phyloP scores from a whole-genome alignment of 1,140 invertebrate genomes.

The Teleopsis dalmanni region DNA sequence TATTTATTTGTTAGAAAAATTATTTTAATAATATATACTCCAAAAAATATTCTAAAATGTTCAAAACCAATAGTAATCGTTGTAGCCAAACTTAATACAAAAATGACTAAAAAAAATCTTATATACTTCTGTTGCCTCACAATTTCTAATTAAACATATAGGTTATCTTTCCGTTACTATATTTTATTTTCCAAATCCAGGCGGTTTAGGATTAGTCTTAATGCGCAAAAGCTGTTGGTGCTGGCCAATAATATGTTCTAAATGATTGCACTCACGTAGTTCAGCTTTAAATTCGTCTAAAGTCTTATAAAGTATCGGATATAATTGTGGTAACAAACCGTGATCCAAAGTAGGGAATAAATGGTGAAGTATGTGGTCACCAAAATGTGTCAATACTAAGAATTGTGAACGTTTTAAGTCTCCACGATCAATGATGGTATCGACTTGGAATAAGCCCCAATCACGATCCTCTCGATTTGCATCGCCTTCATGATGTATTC shows the following conservation, averaged over 20 bases:
- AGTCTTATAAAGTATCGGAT: constrained; percentile 58
- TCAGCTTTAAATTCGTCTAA: constrained; percentile 61
- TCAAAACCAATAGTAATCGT: too few species aligned
- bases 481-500: constrained; percentile 79
- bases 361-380: constrained; percentile 72
- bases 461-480: constrained; percentile 55
- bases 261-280: constrained; percentile 49
- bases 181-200: constrained; percentile 16
- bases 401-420: constrained; percentile 64
- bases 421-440: constrained; percentile 63
- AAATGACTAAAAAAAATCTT: not conserved
- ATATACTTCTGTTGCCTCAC: not conserved
- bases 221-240: constrained; percentile 57
- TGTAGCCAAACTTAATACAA: not conserved
- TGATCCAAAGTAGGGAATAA: constrained; percentile 76
- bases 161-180: not conserved
- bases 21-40: too few species aligned
- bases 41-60: too few species aligned
- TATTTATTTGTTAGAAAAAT: too few species aligned
- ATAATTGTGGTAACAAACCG: constrained; percentile 56
- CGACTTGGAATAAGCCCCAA: constrained; percentile 71
- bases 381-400: constrained; percentile 62
- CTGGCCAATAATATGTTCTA: constrained; percentile 60
- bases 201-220: constrained; percentile 42
- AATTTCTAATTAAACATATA: not conserved